Conservation (phyloP, 2,113 vertebrate genomes). For the Daphoenositta chrysoptera region DNA sequence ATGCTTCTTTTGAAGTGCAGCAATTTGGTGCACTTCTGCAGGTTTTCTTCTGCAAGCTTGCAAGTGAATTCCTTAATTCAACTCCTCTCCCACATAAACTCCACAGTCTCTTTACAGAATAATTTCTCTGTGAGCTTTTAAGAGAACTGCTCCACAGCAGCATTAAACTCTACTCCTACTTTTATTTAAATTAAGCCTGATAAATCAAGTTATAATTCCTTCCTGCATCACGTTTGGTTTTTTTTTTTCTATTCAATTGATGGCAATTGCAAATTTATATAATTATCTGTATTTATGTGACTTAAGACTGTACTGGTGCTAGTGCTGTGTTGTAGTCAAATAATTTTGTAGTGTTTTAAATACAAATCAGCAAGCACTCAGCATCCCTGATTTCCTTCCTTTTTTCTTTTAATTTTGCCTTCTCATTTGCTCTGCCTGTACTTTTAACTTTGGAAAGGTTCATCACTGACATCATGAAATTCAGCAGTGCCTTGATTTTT, state of each 20-base stretch:
- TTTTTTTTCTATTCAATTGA: not conserved
- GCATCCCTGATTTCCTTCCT: not conserved
- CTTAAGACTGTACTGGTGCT: not conserved
- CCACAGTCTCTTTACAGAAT: not conserved
- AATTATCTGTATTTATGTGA: not conserved
- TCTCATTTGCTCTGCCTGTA: not conserved
- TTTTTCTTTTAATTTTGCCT: not conserved
- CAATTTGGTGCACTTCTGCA: not conserved
- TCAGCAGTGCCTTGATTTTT: not conserved
- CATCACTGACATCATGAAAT: not conserved
- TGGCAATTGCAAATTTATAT: not conserved
- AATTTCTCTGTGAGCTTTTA: not conserved
- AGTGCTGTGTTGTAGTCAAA: not conserved
- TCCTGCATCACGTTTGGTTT: not conserved
- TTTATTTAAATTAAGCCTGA: not conserved
- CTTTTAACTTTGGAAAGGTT: not conserved
- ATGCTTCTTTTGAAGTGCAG: not conserved
- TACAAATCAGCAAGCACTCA: not conserved
- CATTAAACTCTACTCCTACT: not conserved
- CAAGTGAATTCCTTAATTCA: not conserved
- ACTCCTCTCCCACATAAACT: not conserved
- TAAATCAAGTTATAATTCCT: not conserved
- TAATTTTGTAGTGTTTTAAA: not conserved
- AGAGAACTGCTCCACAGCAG: not conserved
- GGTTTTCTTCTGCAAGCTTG: not conserved